phyloP scores from a whole-genome alignment of 2,113 vertebrate species.

The Dolichotis patagonum region DNA sequence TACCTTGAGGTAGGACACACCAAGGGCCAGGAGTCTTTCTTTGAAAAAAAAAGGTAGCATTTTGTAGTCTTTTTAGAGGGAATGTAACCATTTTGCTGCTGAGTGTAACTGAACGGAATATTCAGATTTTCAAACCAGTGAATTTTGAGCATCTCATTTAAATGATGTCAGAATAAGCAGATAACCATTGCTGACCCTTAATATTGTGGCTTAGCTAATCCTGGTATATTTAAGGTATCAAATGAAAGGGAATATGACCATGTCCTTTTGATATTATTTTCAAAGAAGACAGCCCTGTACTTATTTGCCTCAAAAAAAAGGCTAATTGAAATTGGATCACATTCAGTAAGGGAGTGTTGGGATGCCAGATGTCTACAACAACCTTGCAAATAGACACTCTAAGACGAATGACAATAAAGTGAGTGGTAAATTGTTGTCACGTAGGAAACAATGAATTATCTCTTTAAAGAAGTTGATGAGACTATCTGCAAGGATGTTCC shows the following conservation, averaged over 20 bases:
- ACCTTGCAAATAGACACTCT: constrained; percentile 39
- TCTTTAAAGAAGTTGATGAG: constrained; percentile 12
- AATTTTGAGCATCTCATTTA: constrained; percentile 52
- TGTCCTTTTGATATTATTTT: constrained; percentile 22
- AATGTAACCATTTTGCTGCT: constrained; percentile 96
- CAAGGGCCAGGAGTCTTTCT: constrained; percentile 82
- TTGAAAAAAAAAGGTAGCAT: constrained; percentile 82
- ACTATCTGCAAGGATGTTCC: constrained; percentile 35
- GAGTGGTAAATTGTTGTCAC: constrained; percentile 30
- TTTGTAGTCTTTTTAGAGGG: constrained; percentile 77
- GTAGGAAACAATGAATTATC: not conserved
- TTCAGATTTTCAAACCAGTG: constrained; percentile 7
- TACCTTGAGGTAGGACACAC: constrained; percentile 84
- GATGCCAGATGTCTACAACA: not conserved
- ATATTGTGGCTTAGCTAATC: not conserved
- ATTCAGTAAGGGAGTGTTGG: not conserved
- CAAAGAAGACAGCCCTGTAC: not conserved
- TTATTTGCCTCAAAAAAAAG: constrained; percentile 47
- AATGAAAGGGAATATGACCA: constrained; percentile 46
- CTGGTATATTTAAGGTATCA: constrained; percentile 55
- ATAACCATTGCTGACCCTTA: not conserved
- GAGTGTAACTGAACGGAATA: constrained; percentile 76
- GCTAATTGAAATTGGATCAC: constrained; percentile 48
- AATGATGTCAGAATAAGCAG: constrained; percentile 58
- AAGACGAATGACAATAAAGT: constrained; percentile 3